A percentile compares a stretch with the other conserved stretches of the same genome.
Evolutionary conservation across 2,888 invertebrate genomes (phyloP).

Genomic region (Hedychridium roseum): DNA sequence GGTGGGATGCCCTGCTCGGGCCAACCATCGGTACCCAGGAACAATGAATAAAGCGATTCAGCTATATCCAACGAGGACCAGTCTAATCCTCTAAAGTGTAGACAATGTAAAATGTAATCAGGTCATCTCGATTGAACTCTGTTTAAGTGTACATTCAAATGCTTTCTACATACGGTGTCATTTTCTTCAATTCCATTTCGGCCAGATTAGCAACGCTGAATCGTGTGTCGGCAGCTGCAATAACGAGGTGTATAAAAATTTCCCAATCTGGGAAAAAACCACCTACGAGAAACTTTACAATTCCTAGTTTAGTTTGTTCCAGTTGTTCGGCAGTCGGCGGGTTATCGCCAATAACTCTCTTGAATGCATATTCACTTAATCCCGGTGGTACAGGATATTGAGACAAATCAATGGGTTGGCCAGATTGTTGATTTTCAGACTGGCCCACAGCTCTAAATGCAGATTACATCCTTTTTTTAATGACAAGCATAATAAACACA

Average conservation of each 20-base stretch:
- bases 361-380: slow-evolving; percentile 79
- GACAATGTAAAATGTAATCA: too few relatives aligned
- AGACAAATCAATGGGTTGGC: slow-evolving; percentile 55
- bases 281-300: slow-evolving; percentile 82
- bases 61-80: slow-evolving; percentile 78
- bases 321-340: slow-evolving; percentile 80
- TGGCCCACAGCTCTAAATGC: slow-evolving; percentile 64
- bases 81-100: slow-evolving; percentile 73
- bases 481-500: slow-evolving; percentile 5
- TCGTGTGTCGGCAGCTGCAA: slow-evolving; percentile 88
- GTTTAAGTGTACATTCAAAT: too few relatives aligned
- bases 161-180: slow-evolving; percentile 75
- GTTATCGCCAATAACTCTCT: slow-evolving; percentile 76
- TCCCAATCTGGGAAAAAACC: slow-evolving; percentile 81
- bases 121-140: slow-evolving; percentile 2
- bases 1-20: slow-evolving; percentile 64
- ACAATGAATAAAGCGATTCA: slow-evolving; percentile 80
- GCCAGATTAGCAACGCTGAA: slow-evolving; percentile 89
- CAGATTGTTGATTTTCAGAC: slow-evolving; percentile 65
- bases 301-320: slow-evolving; percentile 80
- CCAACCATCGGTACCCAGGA: slow-evolving; percentile 73
- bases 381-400: slow-evolving; percentile 75
- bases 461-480: slow-evolving; percentile 8
- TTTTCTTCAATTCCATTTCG: slow-evolving; percentile 83
- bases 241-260: slow-evolving; percentile 78